Conservation (phyloP, 37 sponge, comb jelly and placozoan genomes). For the Agelas oroides region DNA sequence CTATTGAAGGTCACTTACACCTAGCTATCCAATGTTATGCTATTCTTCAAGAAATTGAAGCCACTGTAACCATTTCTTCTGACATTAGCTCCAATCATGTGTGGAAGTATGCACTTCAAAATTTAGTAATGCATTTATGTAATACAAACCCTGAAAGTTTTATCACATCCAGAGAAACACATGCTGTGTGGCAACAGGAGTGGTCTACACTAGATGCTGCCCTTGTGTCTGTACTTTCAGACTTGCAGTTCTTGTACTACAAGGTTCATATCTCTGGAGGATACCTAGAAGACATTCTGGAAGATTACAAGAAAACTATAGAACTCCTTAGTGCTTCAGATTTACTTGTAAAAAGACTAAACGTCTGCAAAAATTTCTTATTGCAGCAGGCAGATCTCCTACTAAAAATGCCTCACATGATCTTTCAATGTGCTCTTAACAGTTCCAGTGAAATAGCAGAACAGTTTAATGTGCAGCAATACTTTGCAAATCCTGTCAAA, state of each 20-base stretch:
- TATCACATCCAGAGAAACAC: no score
- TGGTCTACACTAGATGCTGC: no score
- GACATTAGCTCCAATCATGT: neutral
- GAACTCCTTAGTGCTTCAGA: neutral
- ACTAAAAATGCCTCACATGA: neutral
- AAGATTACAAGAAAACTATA: constrained; percentile 9
- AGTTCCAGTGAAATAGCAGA: neutral
- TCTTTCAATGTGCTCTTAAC: constrained; percentile 46
- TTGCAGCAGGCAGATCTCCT: constrained; percentile 18
- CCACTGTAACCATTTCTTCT: neutral
- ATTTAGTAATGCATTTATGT: constrained; percentile 23
- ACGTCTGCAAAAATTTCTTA: neutral
- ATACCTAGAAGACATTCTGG: neutral
- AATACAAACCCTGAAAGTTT: neutral
- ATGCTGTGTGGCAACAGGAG: no score
- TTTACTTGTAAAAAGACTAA: neutral
- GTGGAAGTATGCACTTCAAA: constrained; percentile 1
- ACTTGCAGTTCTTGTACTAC: constrained; percentile 36
- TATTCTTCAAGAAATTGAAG: neutral
- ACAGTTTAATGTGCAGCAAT: neutral
- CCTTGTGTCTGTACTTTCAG: neutral
- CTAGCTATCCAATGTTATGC: neutral
- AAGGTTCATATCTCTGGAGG: neutral
- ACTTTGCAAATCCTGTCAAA: neutral
- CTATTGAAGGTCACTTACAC: neutral